A percentile compares a stretch with the other conserved stretches of the same genome.
These are phyloP conservation scores for Bombus breviceps DNA, from an alignment of 1,140 invertebrate genomes.

Conservation along the genomic window DNA sequence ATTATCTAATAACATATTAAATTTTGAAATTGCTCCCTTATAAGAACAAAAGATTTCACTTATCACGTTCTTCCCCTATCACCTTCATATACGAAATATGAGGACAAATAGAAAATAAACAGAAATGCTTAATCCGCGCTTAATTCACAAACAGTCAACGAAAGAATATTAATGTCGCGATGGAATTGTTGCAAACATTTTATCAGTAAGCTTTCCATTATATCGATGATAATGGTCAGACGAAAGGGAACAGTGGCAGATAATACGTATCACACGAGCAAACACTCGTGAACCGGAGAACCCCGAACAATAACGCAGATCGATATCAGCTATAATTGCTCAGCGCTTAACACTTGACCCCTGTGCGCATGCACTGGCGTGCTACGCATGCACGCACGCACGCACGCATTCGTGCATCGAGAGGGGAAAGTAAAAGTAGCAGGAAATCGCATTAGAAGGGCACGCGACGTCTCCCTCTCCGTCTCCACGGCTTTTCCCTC, in stretches of 20 bases:
- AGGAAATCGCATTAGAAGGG: constrained; percentile 46
- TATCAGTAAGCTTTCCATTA: not conserved
- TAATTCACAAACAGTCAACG: not conserved
- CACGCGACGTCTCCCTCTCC: not conserved
- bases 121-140: not conserved
- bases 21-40: not conserved
- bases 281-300: constrained; percentile 17
- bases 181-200: not conserved
- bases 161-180: not conserved
- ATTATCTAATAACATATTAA: not conserved
- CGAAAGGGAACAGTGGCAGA: not conserved
- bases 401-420: constrained; percentile 32
- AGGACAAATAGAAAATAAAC: too few relatives aligned
- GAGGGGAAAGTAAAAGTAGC: constrained; percentile 52
- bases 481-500: not conserved
- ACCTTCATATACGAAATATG: not conserved
- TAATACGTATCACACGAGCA: constrained; percentile 22
- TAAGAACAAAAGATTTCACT: too few relatives aligned
- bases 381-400: constrained; percentile 7
- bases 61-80: too few relatives aligned
- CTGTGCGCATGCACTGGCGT: constrained; percentile 30
- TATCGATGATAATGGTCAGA: not conserved
- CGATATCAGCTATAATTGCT: constrained; percentile 55
- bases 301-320: constrained; percentile 47
- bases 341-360: constrained; percentile 57